Base-by-base conservation (phyloP, 2,113 vertebrate species). In the Colossoma macropomum region DNA sequence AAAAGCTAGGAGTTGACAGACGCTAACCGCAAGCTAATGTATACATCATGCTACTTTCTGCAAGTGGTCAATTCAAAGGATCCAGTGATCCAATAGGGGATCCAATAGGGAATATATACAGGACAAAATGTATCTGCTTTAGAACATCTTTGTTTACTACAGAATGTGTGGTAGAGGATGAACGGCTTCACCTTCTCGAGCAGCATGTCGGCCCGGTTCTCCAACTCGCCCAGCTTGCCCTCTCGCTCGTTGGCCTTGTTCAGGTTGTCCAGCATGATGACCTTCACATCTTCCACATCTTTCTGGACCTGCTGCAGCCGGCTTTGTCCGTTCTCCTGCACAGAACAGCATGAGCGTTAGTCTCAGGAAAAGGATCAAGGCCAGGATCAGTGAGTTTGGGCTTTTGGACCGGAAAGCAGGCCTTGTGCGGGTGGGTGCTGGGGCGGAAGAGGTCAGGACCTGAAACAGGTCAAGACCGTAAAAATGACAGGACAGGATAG, bases 201-300 rank as follows among this genome's bases (percentile, higher is more conserved):
- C 65, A 95, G 88, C 11, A 78, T 27, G 6, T 94, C 92, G 23
- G 94, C 93, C 71, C 92, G 79, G 32, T 86, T 73, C 74, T 95
- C 94, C 82, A 95, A 86, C 3, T 95, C 94, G 0, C 21, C 68
- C 75, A 95, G 90, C 87, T 94, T 95, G 6, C 21, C 90, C 0
- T 85, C 28, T 78, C 92, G 88, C 84, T 95, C 93, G 0, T 91
- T 83, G 1, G 91, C 90, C 85, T 94, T 95, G 81, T 91, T 88
- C 48, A 95, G 11, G 87, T 94, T 95, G 1, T 92, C 91, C 89
- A 93, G 11, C 94, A 95, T 94, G 87, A 95, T 94, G 77, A 9
- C 84, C 87, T 88, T 93, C 63, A 95, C 93, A 87, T 92, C 92
- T 68, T 94, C 93, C 85, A 89, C 94, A 0, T 90, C 86, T 0